Evolutionary conservation across 2,888 invertebrate genomes (phyloP).

Genomic region (Argyresthia goedartella): DNA sequence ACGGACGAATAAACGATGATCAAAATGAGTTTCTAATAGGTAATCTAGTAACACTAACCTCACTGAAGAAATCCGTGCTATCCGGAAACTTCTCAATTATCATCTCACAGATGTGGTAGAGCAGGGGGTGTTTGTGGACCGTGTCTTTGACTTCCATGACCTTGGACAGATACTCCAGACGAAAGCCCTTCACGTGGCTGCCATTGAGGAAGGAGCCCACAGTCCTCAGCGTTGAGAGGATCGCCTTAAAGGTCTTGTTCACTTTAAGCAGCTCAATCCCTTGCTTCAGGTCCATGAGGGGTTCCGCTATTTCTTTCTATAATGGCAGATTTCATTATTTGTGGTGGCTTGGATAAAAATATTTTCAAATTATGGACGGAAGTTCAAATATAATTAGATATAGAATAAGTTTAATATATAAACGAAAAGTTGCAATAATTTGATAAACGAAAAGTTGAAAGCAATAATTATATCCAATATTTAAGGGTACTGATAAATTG

Average conservation of each 20-base stretch:
- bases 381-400: too few species aligned
- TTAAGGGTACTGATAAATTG: too few species aligned
- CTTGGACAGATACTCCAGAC: conserved; percentile 96
- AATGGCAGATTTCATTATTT: conserved; percentile 13
- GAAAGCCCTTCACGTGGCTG: conserved; percentile 93
- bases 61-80: conserved; percentile 96
- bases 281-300: conserved; percentile 97
- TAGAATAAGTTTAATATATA: too few species aligned
- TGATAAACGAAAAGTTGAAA: too few species aligned
- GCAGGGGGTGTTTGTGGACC: conserved; percentile 97
- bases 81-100: conserved; percentile 97
- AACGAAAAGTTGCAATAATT: too few species aligned
- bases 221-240: conserved; percentile 92
- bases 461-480: too few species aligned
- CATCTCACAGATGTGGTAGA: conserved; percentile 97
- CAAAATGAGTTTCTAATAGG: too few species aligned
- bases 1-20: too few species aligned
- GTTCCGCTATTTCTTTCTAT: conserved; percentile 96
- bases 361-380: too few species aligned
- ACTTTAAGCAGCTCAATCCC: conserved; percentile 92
- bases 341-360: too few species aligned
- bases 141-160: conserved; percentile 99
- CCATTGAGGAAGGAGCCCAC: conserved; percentile 98
- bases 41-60: conserved; percentile 66
- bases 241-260: conserved; percentile 95